Conservation (phyloP, 2,888 invertebrate genomes). For the Microplitis manilae region DNA sequence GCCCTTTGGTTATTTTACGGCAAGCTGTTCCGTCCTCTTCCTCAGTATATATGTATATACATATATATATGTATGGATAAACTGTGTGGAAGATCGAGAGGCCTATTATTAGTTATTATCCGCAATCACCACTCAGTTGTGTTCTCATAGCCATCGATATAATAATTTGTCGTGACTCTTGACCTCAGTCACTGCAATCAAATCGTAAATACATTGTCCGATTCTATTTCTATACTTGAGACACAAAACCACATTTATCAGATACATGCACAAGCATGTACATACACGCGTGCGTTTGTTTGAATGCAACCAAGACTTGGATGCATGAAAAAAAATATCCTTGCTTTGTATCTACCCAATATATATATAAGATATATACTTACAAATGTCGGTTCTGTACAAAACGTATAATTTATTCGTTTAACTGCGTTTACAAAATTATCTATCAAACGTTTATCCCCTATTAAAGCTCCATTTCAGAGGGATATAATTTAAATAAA, state of each 20-base stretch:
- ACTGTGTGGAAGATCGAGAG: conserved; percentile 25
- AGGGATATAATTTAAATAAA: conserved; percentile 4
- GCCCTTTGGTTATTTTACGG: conserved; percentile 25
- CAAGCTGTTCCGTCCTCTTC: conserved; percentile 5
- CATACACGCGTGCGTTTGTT: not conserved
- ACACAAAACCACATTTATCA: not conserved
- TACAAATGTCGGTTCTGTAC: not conserved
- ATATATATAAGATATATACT: not conserved
- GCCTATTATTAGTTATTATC: conserved; percentile 35
- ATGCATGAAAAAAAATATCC: not conserved
- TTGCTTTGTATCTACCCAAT: not conserved
- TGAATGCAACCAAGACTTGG: not conserved
- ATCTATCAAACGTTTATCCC: conserved; percentile 12
- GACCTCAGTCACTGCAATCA: conserved; percentile 58
- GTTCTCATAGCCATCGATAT: conserved; percentile 39
- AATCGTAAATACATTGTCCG: conserved; percentile 58
- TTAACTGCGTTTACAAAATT: conserved; percentile 16
- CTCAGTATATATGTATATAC: conserved; percentile 14
- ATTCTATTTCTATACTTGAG: conserved; percentile 9
- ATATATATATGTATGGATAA: conserved; percentile 32
- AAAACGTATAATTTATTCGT: conserved; percentile 18
- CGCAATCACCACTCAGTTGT: conserved; percentile 27
- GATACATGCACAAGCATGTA: not conserved
- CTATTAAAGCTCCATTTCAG: conserved; percentile 5
- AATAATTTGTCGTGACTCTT: conserved; percentile 58